Evolutionary conservation across 2,797 vertebrate species (phyloP).

Genomic region (Buphagus erythrorhynchus): DNA sequence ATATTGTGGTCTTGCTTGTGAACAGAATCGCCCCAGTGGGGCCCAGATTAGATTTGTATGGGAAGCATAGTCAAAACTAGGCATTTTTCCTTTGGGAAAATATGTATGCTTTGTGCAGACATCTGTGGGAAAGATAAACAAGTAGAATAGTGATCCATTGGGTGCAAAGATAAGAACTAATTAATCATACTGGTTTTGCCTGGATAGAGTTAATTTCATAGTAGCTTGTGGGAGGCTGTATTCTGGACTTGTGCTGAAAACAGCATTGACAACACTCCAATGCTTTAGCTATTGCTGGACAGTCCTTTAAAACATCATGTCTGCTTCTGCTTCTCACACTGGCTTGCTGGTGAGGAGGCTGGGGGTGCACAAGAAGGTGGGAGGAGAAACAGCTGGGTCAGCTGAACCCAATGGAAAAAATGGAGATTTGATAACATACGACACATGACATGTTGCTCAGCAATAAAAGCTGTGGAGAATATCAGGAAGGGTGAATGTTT

Average conservation of each 20-base stretch:
- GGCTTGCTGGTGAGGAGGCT: rapidly evolving
- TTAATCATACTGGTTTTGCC: neutral
- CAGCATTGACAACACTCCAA: neutral
- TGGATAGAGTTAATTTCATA: neutral
- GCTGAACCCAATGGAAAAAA: neutral
- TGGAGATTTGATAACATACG: rapidly evolving
- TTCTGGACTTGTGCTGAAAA: neutral
- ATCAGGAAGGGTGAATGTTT: neutral
- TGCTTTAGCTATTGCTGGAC: neutral
- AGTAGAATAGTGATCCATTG: neutral
- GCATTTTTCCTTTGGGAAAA: neutral
- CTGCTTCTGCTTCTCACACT: neutral
- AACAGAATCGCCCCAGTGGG: neutral
- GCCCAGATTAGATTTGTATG: neutral
- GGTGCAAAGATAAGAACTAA: neutral
- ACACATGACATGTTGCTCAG: rapidly evolving
- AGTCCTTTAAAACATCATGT: neutral
- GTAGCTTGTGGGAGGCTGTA: neutral
- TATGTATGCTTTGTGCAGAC: neutral
- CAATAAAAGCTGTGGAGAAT: neutral
- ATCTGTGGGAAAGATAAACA: neutral
- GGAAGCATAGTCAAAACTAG: neutral
- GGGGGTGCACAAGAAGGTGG: neutral
- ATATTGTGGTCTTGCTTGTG: neutral
- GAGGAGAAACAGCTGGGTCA: neutral